These are phyloP conservation scores for Fulmarus glacialis DNA, from an alignment of 2,113 vertebrate genomes.

Conservation along the genomic window DNA sequence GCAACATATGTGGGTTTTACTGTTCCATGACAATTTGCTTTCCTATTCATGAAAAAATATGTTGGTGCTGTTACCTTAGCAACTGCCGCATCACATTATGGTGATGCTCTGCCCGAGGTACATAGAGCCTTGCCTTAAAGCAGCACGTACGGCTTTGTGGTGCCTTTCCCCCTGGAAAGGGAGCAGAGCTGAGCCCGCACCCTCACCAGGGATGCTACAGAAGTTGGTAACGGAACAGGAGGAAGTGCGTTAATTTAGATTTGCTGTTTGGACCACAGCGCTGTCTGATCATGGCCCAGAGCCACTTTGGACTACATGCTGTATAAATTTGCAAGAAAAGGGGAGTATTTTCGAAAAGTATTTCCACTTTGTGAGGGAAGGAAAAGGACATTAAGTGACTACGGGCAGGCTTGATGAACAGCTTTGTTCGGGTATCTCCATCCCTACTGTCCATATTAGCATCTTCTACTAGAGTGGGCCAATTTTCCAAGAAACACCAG, in stretches of 20 bases:
- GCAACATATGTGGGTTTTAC: background rate
- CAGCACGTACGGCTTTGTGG: background rate
- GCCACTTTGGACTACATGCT: background rate
- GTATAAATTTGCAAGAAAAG: background rate
- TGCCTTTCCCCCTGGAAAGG: background rate
- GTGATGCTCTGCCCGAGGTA: background rate
- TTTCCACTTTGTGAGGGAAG: background rate
- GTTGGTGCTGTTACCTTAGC: slow-evolving; percentile 55
- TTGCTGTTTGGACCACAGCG: background rate
- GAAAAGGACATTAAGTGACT: background rate
- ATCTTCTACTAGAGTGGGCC: background rate
- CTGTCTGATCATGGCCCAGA: background rate
- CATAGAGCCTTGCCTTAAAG: background rate
- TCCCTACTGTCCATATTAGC: background rate
- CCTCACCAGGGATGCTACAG: background rate
- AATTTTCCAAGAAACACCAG: background rate
- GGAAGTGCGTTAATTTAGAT: background rate
- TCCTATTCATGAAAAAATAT: background rate
- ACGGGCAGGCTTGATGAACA: background rate
- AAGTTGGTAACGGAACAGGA: background rate
- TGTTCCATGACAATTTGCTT: slow-evolving; percentile 10
- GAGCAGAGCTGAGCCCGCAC: background rate
- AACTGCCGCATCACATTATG: slow-evolving; percentile 19
- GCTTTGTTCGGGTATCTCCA: background rate
- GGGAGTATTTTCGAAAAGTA: background rate